Conservation (phyloP, 2,797 vertebrate genomes). For the Acipenser oxyrinchus region DNA sequence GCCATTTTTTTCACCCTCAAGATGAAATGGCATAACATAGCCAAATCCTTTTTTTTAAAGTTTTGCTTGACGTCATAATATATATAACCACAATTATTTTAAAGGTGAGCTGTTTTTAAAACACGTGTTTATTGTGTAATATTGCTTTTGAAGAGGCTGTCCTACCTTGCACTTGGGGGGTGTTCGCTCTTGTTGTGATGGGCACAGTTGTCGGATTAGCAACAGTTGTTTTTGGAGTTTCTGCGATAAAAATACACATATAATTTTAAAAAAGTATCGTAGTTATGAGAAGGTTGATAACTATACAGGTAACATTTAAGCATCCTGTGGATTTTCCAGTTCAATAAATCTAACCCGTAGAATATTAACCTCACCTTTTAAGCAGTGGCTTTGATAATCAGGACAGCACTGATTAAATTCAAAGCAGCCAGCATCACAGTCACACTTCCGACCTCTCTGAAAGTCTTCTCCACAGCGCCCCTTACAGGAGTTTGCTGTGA, state of each 20-base stretch:
- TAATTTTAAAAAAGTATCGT: background rate
- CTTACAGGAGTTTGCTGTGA: constrained; percentile 72
- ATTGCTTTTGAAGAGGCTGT: no score
- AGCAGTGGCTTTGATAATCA: constrained; percentile 62
- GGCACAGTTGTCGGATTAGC: constrained; percentile 8
- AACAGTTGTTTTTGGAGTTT: constrained; percentile 7
- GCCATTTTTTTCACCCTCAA: no score
- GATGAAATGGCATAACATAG: no score
- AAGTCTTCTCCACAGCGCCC: constrained; percentile 84
- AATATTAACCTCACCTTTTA: constrained; percentile 51
- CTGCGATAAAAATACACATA: constrained; percentile 21
- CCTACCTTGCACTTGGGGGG: no score
- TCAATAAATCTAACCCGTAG: background rate
- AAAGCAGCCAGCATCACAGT: constrained; percentile 71
- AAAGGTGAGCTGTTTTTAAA: no score
- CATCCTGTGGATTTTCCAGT: background rate
- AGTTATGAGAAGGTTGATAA: background rate
- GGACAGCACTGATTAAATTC: constrained; percentile 76
- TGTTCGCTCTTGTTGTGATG: no score
- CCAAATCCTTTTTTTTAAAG: no score
- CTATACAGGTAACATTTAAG: background rate
- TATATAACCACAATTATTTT: background rate
- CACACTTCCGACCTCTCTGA: constrained; percentile 69
- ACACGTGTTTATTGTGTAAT: no score
- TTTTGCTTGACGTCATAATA: no score